Evolutionary conservation across 1,140 invertebrate species (phyloP).

Genomic region (Branchinecta lindahli): DNA sequence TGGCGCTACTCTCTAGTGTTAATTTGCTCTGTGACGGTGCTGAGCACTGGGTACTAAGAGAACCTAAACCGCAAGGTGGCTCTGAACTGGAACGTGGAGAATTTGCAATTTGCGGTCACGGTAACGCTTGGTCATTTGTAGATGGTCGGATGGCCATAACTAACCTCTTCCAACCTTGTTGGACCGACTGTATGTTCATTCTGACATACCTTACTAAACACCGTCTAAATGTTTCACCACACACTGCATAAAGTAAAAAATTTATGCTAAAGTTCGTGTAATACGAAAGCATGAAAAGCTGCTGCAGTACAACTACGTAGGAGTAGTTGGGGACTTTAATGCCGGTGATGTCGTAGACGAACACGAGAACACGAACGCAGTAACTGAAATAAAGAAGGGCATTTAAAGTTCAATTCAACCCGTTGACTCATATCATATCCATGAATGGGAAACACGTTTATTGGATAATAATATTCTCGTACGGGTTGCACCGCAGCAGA

Average conservation of each 20-base stretch:
- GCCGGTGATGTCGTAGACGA: conserved; percentile 33
- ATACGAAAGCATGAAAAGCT: conserved; percentile 41
- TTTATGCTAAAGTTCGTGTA: conserved; percentile 45
- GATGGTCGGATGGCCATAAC: too few relatives aligned
- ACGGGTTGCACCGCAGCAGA: too few relatives aligned
- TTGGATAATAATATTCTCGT: too few relatives aligned
- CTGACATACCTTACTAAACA: conserved; percentile 28
- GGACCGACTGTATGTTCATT: neutral
- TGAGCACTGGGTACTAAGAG: too few relatives aligned
- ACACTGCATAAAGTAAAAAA: conserved; percentile 41
- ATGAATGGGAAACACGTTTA: too few relatives aligned
- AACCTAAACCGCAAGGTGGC: too few relatives aligned
- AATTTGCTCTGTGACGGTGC: too few relatives aligned
- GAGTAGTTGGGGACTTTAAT: conserved; percentile 29
- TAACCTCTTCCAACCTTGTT: neutral
- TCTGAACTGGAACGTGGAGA: too few relatives aligned
- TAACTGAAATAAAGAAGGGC: conserved; percentile 33
- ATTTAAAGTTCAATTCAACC: neutral
- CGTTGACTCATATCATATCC: too few relatives aligned
- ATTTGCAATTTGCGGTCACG: too few relatives aligned
- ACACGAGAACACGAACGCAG: conserved; percentile 39
- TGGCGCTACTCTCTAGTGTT: too few relatives aligned
- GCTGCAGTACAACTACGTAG: conserved; percentile 38
- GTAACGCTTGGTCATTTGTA: too few relatives aligned
- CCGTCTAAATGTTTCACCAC: conserved; percentile 39